Evolutionary conservation across 2,888 invertebrate species (phyloP).

Genomic region (Diplazon laetatorius): DNA sequence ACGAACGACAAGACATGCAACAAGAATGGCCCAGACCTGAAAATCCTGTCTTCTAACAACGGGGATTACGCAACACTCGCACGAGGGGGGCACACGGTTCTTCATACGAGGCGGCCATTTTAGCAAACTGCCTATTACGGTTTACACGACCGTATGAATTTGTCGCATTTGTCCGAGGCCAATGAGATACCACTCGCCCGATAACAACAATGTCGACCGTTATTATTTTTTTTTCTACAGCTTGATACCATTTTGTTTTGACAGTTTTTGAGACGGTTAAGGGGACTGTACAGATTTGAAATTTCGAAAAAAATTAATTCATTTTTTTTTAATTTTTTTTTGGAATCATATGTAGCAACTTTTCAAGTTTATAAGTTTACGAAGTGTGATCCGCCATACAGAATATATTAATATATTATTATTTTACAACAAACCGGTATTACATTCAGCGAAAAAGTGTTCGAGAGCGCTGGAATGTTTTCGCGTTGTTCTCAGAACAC

Average conservation of each 20-base stretch:
- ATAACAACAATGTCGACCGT: conserved; percentile 32
- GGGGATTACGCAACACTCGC: conserved; percentile 44
- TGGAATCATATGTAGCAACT: too few species aligned
- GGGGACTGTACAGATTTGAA: too few species aligned
- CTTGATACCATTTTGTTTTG: conserved; percentile 1
- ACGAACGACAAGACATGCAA: conserved; percentile 25
- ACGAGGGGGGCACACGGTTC: conserved; percentile 20
- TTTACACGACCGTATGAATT: conserved; percentile 1
- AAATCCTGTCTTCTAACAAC: conserved; percentile 43
- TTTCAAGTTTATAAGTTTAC: too few species aligned
- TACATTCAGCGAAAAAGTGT: too few species aligned
- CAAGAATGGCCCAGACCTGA: conserved; percentile 45
- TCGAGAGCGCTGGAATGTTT: too few species aligned
- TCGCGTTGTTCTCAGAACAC: too few species aligned
- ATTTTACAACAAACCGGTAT: too few species aligned
- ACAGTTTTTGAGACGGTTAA: background rate
- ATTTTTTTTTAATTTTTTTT: background rate
- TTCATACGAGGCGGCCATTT: conserved; percentile 46
- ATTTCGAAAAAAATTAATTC: too few species aligned
- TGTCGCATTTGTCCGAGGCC: conserved; percentile 11
- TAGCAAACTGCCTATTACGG: conserved; percentile 24
- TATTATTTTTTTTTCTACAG: conserved; percentile 1
- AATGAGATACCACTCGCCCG: conserved; percentile 41
- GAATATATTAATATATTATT: too few species aligned
- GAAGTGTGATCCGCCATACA: too few species aligned